These are phyloP conservation scores for Xylota segnis DNA, from an alignment of 2,888 invertebrate genomes.

Conservation along the genomic window DNA sequence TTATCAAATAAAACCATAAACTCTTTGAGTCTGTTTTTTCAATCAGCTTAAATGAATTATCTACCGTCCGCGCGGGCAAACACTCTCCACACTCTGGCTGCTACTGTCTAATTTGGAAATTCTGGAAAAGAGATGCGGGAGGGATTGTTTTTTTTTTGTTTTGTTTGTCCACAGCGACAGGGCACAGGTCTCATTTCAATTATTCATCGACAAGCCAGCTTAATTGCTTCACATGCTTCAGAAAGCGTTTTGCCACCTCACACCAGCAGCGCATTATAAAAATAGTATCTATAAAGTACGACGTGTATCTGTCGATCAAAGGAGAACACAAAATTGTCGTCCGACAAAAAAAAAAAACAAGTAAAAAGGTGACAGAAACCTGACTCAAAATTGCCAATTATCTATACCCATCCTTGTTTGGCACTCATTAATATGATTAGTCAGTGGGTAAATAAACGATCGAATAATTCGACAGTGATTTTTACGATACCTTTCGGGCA, in stretches of 20 bases:
- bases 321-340: conserved; percentile 2
- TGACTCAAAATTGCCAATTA: conserved; percentile 63
- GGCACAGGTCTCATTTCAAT: conserved; percentile 45
- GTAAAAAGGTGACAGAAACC: conserved; percentile 51
- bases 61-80: conserved; percentile 17
- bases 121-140: conserved; percentile 17
- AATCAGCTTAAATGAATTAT: conserved; percentile 71
- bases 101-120: conserved; percentile 31
- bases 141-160: neutral
- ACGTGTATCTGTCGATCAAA: conserved; percentile 9
- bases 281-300: conserved; percentile 17
- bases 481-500: conserved; percentile 41
- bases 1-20: conserved; percentile 16
- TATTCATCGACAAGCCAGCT: conserved; percentile 54
- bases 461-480: conserved; percentile 64
- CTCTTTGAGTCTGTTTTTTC: conserved; percentile 36
- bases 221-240: conserved; percentile 53
- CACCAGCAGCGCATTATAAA: neutral
- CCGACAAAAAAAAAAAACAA: conserved; percentile 14
- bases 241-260: conserved; percentile 18
- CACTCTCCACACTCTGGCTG: neutral
- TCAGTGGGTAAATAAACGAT: conserved; percentile 63
- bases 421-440: conserved; percentile 72
- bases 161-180: neutral
- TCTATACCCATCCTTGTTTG: conserved; percentile 45